These are phyloP conservation scores for Caenorhabditis briggsae DNA, from an alignment of 1,140 invertebrate species.

Conservation along the genomic window DNA sequence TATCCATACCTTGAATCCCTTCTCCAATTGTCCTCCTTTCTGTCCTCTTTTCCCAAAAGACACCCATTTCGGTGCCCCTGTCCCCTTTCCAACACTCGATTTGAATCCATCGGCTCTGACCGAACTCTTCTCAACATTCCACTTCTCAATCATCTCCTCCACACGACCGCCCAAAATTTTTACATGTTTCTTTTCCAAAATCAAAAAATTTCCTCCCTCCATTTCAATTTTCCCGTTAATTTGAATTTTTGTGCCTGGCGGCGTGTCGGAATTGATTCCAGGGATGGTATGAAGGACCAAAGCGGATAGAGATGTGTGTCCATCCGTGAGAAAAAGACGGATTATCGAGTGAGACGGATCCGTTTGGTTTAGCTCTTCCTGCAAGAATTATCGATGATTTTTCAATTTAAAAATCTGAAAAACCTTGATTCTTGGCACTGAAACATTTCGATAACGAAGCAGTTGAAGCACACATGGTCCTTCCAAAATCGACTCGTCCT, in stretches of 20 bases:
- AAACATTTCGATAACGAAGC: slow-evolving; percentile 42
- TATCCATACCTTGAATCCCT: neutral
- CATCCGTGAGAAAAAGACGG: slow-evolving; percentile 24
- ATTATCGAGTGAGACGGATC: slow-evolving; percentile 19
- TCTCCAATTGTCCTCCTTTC: slow-evolving; percentile 1
- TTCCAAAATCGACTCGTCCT: slow-evolving; percentile 11
- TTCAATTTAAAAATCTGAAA: too few species aligned
- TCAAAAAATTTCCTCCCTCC: neutral
- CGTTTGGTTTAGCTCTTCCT: slow-evolving; percentile 30
- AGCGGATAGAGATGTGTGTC: slow-evolving; percentile 5
- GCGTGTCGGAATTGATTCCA: slow-evolving; percentile 16
- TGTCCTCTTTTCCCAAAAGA: slow-evolving; percentile 20
- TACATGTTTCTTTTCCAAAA: slow-evolving; percentile 3
- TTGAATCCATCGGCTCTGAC: slow-evolving; percentile 36
- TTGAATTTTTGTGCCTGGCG: slow-evolving; percentile 25
- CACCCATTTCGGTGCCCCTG: slow-evolving; percentile 6
- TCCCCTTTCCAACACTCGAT: slow-evolving; percentile 29
- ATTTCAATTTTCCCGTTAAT: neutral
- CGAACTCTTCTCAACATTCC: slow-evolving; percentile 43
- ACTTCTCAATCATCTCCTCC: slow-evolving; percentile 36
- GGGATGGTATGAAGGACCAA: slow-evolving; percentile 1
- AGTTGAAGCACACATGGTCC: slow-evolving; percentile 43
- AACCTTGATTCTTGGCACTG: slow-evolving; percentile 32
- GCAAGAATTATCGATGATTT: neutral
- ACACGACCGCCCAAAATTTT: slow-evolving; percentile 21